These are phyloP conservation scores for Lacerta bilineata DNA, from an alignment of 2,797 vertebrate genomes.

Conservation along the genomic window DNA sequence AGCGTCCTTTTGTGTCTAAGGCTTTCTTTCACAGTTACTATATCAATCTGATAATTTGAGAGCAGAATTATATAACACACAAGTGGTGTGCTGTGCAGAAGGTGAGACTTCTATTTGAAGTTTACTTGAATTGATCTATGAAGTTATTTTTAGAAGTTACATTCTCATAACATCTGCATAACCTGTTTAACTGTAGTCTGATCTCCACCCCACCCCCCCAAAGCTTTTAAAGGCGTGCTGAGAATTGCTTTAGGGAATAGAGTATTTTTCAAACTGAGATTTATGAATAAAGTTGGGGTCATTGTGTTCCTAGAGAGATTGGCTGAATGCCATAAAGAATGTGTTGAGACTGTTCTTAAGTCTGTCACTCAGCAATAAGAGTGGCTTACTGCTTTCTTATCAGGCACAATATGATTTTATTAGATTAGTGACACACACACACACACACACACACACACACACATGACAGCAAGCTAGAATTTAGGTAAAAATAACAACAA, in stretches of 20 bases:
- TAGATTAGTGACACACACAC: slow-evolving; percentile 56
- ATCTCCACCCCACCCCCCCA: slow-evolving; percentile 48
- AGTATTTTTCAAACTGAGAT: slow-evolving; percentile 76
- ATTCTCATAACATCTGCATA: slow-evolving; percentile 78
- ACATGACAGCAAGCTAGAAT: slow-evolving; percentile 32
- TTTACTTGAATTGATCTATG: slow-evolving; percentile 74
- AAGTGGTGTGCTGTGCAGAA: slow-evolving; percentile 52
- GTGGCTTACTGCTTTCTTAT: slow-evolving; percentile 71
- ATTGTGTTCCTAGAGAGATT: slow-evolving; percentile 75
- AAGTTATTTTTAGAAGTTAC: slow-evolving; percentile 77
- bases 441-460: background rate
- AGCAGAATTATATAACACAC: slow-evolving; percentile 50
- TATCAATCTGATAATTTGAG: slow-evolving; percentile 62
- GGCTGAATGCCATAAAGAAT: slow-evolving; percentile 76
- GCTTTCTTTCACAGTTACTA: slow-evolving; percentile 47
- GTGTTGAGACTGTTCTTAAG: slow-evolving; percentile 73
- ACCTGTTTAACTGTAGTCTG: slow-evolving; percentile 77
- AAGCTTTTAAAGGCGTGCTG: slow-evolving; percentile 76
- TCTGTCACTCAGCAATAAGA: slow-evolving; percentile 69
- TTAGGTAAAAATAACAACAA: slow-evolving; percentile 26
- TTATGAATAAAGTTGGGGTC: slow-evolving; percentile 77
- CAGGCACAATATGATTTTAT: slow-evolving; percentile 59
- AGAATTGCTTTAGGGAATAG: slow-evolving; percentile 80
- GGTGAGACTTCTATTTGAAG: slow-evolving; percentile 71
- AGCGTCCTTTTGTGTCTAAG: slow-evolving; percentile 52